These are phyloP conservation scores for Trimorus sp. DNA, from an alignment of 2,888 invertebrate species.

Conservation along the genomic window DNA sequence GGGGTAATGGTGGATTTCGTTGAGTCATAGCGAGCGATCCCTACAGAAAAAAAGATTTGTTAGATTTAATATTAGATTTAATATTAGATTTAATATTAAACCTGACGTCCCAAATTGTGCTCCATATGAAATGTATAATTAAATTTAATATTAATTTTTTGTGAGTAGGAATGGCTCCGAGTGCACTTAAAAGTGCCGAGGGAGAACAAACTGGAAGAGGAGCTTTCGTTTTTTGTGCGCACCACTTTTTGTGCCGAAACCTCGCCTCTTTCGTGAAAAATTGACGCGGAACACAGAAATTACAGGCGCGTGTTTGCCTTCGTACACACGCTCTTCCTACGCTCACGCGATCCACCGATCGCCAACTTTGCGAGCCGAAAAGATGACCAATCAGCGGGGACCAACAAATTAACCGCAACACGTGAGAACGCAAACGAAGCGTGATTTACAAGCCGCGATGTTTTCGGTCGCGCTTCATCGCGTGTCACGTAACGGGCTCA, in stretches of 20 bases:
- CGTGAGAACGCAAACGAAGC: constrained; percentile 35
- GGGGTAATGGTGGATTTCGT: constrained; percentile 44
- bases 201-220: constrained; percentile 34
- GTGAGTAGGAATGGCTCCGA: too few species aligned
- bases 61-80: too few species aligned
- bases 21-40: constrained; percentile 31
- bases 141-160: too few species aligned
- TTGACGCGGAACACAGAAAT: constrained; percentile 51
- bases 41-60: too few species aligned
- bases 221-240: constrained; percentile 34
- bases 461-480: constrained; percentile 38
- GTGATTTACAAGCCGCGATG: constrained; percentile 10
- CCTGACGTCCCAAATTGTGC: too few species aligned
- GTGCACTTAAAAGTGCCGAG: constrained; percentile 21
- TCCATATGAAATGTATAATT: too few species aligned
- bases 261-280: constrained; percentile 13
- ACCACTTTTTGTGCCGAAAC: constrained; percentile 6
- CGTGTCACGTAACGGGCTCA: constrained; percentile 32
- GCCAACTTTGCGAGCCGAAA: constrained; percentile 6
- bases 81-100: too few species aligned
- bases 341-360: constrained; percentile 17
- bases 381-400: constrained; percentile 23
- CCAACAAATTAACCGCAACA: constrained; percentile 32
- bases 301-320: constrained; percentile 48
- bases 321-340: constrained; percentile 29